Base-by-base conservation (phyloP, 2,113 vertebrate species). In the Mystacornis crossleyi region DNA sequence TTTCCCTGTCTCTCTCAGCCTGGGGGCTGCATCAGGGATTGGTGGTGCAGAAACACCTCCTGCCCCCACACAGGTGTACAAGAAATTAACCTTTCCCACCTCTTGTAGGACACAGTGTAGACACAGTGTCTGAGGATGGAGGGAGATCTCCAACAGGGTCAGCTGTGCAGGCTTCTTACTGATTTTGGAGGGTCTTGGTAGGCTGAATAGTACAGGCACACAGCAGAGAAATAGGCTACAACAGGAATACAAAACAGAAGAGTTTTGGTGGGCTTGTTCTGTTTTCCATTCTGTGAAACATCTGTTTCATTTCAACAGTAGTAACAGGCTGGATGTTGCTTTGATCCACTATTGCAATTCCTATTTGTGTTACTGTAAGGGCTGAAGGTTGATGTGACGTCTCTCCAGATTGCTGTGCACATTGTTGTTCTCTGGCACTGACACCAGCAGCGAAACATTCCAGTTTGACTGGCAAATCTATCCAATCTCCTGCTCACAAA, bases 361-460 rank as follows among this genome's bases (percentile, higher is more conserved):
- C 17, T 54, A 1, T 62, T 73, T 72, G 19, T 83, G 29, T 36
- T 42, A 2, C 34, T 36, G 23, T 12, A 48, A 50, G 38, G 31
- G 25, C 21, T 79, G 74, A 26, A 50, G 15, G 47, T 29, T 60
- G 57, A 15, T 40, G 42, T 10, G 13, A 34, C 0, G 1, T 34
- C 50, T 57, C 40, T 83, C 50, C 28, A 1, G 1, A n/a, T 53
- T 0, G 1, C 62, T 82, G 28, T 24, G 34, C 17, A 11, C 3
- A 0, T 13, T 42, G 10, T 5, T 55, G n/a, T 14, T 84, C 29
- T n/a, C 47, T 73, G 72, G 12, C 42, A 50, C 51, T 10, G 51
- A 70, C 51, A 48, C n/a, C n/a, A 80, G 66, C 47, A 82, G 34
- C n/a, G 62, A 45, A 25, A 51, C 1, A 0, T 66, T 58, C 58